Conservation (phyloP, 23 tunicate genomes). For the Halocynthia roretzi region DNA sequence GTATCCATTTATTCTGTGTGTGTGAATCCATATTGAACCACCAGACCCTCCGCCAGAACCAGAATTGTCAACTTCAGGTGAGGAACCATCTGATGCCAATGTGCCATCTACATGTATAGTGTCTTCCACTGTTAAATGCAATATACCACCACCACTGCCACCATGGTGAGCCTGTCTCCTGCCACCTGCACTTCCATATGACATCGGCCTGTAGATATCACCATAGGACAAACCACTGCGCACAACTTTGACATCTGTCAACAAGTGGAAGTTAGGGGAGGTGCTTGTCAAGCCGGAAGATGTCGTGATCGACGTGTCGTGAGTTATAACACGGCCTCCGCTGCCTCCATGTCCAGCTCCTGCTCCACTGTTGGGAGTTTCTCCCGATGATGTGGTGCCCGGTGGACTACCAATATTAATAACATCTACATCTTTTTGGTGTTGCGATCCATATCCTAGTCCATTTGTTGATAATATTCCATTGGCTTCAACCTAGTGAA, state of each 20-base stretch:
- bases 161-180: not conserved
- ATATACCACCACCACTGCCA: conserved; percentile 28
- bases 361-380: conserved; percentile 4
- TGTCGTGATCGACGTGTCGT: not conserved
- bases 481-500: conserved; percentile 10
- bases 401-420: conserved; percentile 23
- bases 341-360: conserved; percentile 33
- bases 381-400: too few relatives aligned
- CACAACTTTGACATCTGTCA: conserved; percentile 4
- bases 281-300: conserved; percentile 3
- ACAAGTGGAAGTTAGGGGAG: conserved; percentile 21
- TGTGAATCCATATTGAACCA: conserved; percentile 25
- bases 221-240: conserved; percentile 25
- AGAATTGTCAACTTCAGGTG: not conserved
- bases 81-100: conserved; percentile 9
- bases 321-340: conserved; percentile 19
- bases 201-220: conserved; percentile 14
- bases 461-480: conserved; percentile 14
- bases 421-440: not conserved
- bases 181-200: conserved; percentile 27
- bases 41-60: conserved; percentile 26
- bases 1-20: not conserved
- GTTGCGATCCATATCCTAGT: conserved; percentile 18
- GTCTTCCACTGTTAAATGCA: conserved; percentile 9
- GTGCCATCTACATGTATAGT: conserved; percentile 24